Conservation (phyloP, 2,888 invertebrate species). For the Aphrophora alni region DNA sequence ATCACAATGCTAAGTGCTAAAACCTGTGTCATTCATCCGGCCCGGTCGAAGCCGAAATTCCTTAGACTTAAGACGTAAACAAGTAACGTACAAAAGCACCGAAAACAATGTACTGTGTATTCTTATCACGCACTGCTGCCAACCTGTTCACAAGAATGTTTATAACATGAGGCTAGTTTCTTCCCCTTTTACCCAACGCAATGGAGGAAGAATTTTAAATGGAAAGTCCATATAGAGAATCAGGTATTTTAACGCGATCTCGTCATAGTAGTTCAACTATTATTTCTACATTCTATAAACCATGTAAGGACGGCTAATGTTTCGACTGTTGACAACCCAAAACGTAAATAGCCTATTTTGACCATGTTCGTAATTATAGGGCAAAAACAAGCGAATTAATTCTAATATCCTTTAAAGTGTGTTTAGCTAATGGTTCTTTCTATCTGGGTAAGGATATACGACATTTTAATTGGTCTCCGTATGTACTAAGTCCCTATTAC, state of each 20-base stretch:
- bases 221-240: neutral
- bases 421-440: too few species aligned
- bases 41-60: neutral
- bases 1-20: too few species aligned
- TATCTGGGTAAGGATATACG: too few species aligned
- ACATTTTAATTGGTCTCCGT: too few species aligned
- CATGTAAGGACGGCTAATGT: neutral
- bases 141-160: slow-evolving; percentile 6
- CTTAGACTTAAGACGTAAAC: neutral
- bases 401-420: too few species aligned
- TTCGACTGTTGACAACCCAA: neutral
- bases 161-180: slow-evolving; percentile 2
- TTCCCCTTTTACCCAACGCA: neutral
- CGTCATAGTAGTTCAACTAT: neutral
- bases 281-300: neutral
- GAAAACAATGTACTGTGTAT: neutral
- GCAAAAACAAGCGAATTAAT: too few species aligned
- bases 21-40: too few species aligned
- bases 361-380: neutral
- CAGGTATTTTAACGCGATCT: neutral
- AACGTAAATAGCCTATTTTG: neutral
- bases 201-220: slow-evolving; percentile 7
- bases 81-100: neutral
- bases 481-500: too few species aligned
- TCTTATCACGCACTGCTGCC: neutral